Percentiles rank a stretch among this genome's conserved stretches.
phyloP scores from a whole-genome alignment of 1,140 invertebrate genomes.

The Papilio dardanus region DNA sequence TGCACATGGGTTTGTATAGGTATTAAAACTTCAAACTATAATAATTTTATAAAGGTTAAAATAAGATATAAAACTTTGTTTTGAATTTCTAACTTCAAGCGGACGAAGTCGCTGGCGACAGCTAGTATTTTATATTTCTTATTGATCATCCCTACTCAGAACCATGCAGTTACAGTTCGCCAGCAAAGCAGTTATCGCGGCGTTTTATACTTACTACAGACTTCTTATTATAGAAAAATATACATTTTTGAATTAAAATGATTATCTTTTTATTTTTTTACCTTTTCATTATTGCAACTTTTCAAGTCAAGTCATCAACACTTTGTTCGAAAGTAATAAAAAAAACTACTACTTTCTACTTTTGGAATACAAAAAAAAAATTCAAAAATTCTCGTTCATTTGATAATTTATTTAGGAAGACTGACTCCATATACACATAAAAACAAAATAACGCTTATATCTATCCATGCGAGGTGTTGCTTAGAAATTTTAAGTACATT shows the following conservation, averaged over 20 bases:
- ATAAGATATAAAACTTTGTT: too few relatives aligned
- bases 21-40: too few relatives aligned
- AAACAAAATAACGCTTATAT: constrained; percentile 33
- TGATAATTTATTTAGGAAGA: constrained; percentile 38
- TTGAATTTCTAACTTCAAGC: too few relatives aligned
- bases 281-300: neutral
- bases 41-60: too few relatives aligned
- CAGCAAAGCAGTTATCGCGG: constrained; percentile 18
- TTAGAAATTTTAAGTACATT: constrained; percentile 47
- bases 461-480: constrained; percentile 18
- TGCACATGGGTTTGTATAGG: too few relatives aligned
- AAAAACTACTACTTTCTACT: too few relatives aligned
- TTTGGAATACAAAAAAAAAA: too few relatives aligned
- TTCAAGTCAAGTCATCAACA: too few relatives aligned
- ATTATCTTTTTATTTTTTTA: constrained; percentile 18
- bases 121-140: too few relatives aligned
- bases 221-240: constrained; percentile 35
- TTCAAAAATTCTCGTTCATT: neutral
- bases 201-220: constrained; percentile 26
- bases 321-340: too few relatives aligned
- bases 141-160: neutral
- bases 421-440: constrained; percentile 6
- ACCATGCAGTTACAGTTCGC: constrained; percentile 17
- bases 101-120: too few relatives aligned
- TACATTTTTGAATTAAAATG: constrained; percentile 22